Base-by-base conservation (phyloP, 1,140 invertebrate species). In the Elymnias hypermnestra region DNA sequence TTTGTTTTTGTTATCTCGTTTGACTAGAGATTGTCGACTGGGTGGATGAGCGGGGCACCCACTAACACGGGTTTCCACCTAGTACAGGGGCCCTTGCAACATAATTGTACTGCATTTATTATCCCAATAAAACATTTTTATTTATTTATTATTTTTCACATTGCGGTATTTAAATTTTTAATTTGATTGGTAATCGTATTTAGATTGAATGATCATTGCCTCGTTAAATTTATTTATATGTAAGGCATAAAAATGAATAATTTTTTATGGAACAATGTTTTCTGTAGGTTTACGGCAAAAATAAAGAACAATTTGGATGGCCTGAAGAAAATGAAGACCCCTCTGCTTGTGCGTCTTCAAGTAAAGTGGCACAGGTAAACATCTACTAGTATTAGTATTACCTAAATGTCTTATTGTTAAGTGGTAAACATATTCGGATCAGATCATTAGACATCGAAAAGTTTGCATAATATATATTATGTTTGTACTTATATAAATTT, bases 271-370 rank as follows among this genome's bases (percentile, higher is more conserved):
- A n/a, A n/a, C n/a, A n/a, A n/a, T n/a, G n/a, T n/a, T n/a, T n/a
- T n/a, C n/a, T n/a, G n/a, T 63, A 83, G 77, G 79, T 90, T 14
- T 95, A 98, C 78, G 96, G 96, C 1, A 98, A 98, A 85, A 95
- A 95, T 2, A 99, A 98, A 87, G 97, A 98, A 73, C 88, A 92
- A 0, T 98, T 99, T 83, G 97, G 96, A 26, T 99, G 97, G 97
- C 97, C 97, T 0, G 97, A 99, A 79, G 97, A 98, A 70, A 91
- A 89, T 7, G 97, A 98, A 65, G 97, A 98, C 51, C 89, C 92
- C 18, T 83, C 90, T 3, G 88, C 90, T 39, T 88, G 89, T 47
- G 87, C 89, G 19, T 84, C 89, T 2, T 86, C 88, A 4, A 82
- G 73, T 37, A 87, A 85, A 58, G 63, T 79, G 10, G 58, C 73